Conservation (phyloP, 2,113 vertebrate genomes). For the Hyperopisus bebe region DNA sequence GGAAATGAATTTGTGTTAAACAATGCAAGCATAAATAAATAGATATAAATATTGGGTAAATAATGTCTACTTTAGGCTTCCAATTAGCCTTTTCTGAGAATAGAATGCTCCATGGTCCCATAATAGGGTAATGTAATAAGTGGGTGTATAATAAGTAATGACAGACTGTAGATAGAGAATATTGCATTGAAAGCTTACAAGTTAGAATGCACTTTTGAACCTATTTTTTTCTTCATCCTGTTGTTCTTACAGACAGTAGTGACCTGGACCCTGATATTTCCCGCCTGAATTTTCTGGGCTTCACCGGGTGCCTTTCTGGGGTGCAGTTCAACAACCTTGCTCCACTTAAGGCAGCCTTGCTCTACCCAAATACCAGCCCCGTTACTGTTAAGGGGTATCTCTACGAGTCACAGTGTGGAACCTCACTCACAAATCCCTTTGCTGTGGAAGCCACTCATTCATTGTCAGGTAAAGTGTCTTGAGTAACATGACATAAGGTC, state of each 20-base stretch:
- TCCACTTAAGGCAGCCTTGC: conserved; percentile 79
- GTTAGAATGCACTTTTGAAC: neutral
- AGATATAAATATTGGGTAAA: neutral
- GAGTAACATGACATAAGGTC: neutral
- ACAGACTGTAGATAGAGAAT: neutral
- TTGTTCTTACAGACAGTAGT: conserved; percentile 41
- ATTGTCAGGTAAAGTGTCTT: conserved; percentile 66
- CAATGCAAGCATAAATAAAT: neutral
- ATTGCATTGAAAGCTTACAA: neutral
- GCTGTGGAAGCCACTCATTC: conserved; percentile 75
- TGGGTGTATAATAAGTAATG: neutral
- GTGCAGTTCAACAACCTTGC: conserved; percentile 80
- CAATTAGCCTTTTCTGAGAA: neutral
- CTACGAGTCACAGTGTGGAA: conserved; percentile 68
- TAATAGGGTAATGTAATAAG: neutral
- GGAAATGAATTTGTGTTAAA: neutral
- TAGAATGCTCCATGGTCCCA: neutral
- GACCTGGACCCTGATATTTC: conserved; percentile 68
- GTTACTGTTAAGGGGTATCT: conserved; percentile 67
- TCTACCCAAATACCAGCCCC: conserved; percentile 57
- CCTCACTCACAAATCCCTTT: conserved; percentile 60
- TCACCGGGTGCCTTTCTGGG: conserved; percentile 81
- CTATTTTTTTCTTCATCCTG: neutral
- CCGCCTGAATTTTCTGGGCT: conserved; percentile 70
- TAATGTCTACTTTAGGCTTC: neutral